Evolutionary conservation across 1,140 invertebrate genomes (phyloP).

Genomic region (Dryas iulia): DNA sequence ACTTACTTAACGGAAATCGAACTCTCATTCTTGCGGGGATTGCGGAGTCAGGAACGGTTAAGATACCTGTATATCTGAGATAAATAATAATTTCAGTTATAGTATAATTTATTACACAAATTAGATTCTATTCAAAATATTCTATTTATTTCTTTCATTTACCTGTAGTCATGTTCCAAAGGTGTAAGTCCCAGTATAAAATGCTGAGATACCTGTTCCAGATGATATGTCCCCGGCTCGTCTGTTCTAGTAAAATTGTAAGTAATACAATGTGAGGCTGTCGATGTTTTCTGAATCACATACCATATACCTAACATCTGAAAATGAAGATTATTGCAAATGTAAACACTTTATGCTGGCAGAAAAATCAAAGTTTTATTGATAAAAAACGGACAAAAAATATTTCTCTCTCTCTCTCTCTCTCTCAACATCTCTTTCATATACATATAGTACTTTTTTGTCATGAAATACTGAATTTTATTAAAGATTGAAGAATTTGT

Average conservation of each 20-base stretch:
- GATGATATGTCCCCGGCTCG: conserved; percentile 84
- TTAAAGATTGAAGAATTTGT: too few species aligned
- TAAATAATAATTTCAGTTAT: neutral
- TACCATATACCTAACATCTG: conserved; percentile 91
- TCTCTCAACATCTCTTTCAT: too few species aligned
- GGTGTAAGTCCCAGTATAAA: conserved; percentile 85
- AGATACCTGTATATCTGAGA: conserved; percentile 84
- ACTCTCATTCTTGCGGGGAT: conserved; percentile 87
- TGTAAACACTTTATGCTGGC: too few species aligned
- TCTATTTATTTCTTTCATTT: neutral
- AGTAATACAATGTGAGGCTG: conserved; percentile 88
- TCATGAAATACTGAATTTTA: too few species aligned
- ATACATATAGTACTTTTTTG: too few species aligned
- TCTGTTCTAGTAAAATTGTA: conserved; percentile 88
- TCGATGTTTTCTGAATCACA: conserved; percentile 91
- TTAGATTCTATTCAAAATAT: too few species aligned
- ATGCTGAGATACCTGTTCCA: conserved; percentile 89
- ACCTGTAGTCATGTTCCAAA: conserved; percentile 86
- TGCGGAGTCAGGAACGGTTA: conserved; percentile 84
- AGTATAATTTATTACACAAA: neutral
- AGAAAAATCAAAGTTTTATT: too few species aligned
- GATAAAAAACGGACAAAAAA: too few species aligned
- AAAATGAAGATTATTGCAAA: conserved; percentile 16
- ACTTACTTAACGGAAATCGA: conserved; percentile 91
- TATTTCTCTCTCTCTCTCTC: too few species aligned